Evolutionary conservation across 2,888 invertebrate genomes (phyloP), one percentile per base, ranked within the genome.

Genomic region (Drosophila suboccidentalis): DNA sequence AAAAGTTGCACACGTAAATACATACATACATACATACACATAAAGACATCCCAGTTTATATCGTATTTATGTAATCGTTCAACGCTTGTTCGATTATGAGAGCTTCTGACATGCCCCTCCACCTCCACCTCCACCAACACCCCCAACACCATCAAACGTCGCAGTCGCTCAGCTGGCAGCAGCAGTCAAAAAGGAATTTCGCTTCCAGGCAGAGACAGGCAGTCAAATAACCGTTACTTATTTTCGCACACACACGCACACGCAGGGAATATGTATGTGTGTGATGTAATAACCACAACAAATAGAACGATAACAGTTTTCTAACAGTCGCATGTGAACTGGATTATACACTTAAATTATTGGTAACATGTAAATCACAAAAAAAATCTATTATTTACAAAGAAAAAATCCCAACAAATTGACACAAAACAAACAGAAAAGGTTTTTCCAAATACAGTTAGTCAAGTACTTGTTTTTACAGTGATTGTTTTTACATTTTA

Each of bases 261-360:
- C 15, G 22, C 8, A 38, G 10, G 4, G 19, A 34, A 34, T 26
- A 22, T 29, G 29, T 29, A 5, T 46, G 34, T 34, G 13, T 46
- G 59, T 71, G 59, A 65, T 70, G 72, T 65, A 65, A 72, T 55
- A 62, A 72, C 41, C 70, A 60, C 41, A 68, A 58, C 5, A 63
- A 65, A 34, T 64, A 49, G 15, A 59, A 61, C 34, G 19, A 63
- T 39, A 58, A 41, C 29, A 47, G 29, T 53, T 67, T 70, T 66
- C 39, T 59, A 49, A 46, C 63, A 71, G 61, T 58, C 64, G 59
- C 80, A 78, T 82, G 71, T 64, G 75, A 82, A 75, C 64, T 79
- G 66, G 59, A 67, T 82, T 75, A 71, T 58, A 43, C 46, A 50
- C 41, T 22, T 44, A 22, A 13, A 58, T 41, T 72, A 55, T 72